Evolutionary conservation across 2,797 vertebrate genomes (phyloP).

Genomic region (Poeciliopsis presidionis): DNA sequence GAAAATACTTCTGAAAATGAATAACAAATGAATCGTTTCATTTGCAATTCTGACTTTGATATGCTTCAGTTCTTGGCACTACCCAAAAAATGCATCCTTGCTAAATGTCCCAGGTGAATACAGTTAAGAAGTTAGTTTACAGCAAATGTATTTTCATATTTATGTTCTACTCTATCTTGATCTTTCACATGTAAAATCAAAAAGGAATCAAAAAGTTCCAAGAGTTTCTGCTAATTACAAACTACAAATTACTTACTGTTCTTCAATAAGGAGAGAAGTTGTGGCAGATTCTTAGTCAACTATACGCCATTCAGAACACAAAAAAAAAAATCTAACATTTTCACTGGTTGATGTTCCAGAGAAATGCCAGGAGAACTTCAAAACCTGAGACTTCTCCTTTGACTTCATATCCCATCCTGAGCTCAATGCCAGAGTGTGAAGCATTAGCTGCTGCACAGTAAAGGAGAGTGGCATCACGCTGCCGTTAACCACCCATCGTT

Average conservation of each 20-base stretch:
- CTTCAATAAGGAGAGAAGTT: background rate
- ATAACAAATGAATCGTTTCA: background rate
- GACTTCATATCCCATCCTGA: conserved; percentile 15
- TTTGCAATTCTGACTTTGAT: background rate
- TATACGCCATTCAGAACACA: background rate
- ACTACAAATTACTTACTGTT: background rate
- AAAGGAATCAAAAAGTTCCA: background rate
- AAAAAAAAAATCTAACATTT: background rate
- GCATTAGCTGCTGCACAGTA: conserved; percentile 26
- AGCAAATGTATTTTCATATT: background rate
- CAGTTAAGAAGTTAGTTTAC: background rate
- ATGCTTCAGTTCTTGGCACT: background rate
- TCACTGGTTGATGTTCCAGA: background rate
- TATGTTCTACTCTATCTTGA: background rate
- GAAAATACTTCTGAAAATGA: background rate
- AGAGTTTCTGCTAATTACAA: background rate
- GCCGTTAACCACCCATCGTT: conserved; percentile 61
- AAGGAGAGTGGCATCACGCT: conserved; percentile 41
- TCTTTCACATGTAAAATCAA: background rate
- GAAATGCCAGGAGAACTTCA: conserved; percentile 15
- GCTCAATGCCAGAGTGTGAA: conserved; percentile 27
- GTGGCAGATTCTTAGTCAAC: background rate
- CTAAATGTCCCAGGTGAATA: background rate
- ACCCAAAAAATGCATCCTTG: background rate
- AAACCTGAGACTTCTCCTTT: conserved; percentile 13